A percentile compares a stretch with the other conserved stretches of the same genome.
phyloP scores from a whole-genome alignment of 2,113 vertebrate genomes.

The Petromus typicus region DNA sequence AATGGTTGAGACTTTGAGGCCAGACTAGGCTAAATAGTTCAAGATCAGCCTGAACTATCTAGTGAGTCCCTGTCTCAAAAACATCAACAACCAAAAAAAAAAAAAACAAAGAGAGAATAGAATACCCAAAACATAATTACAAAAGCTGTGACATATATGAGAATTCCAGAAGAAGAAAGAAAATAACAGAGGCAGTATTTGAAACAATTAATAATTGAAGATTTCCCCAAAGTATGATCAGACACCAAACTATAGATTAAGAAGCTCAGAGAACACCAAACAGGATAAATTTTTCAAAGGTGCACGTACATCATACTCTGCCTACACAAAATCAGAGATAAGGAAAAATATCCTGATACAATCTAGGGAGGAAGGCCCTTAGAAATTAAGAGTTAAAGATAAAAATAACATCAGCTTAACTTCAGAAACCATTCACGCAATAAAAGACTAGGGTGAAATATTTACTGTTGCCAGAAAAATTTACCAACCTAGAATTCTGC shows the following conservation, averaged over 20 bases:
- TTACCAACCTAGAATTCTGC: no score
- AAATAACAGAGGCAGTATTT: neutral
- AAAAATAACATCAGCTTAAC: neutral
- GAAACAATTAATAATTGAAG: neutral
- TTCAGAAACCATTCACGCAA: neutral
- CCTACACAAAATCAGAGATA: neutral
- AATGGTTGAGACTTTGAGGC: no score
- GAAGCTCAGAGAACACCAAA: neutral
- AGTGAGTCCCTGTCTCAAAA: neutral
- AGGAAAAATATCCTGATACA: neutral
- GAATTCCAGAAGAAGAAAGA: neutral
- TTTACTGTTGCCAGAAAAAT: neutral
- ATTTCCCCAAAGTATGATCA: neutral
- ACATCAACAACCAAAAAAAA: no score
- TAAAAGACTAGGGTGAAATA: neutral
- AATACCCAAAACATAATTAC: neutral
- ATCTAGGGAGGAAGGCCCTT: neutral
- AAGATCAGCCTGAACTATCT: no score
- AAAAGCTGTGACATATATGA: neutral
- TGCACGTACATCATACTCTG: neutral
- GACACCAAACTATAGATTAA: neutral
- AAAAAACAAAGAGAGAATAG: no score
- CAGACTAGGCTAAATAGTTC: no score
- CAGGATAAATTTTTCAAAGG: neutral
- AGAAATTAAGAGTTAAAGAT: neutral